Conservation (phyloP, 2,113 vertebrate species). For the Amphiprion ocellaris region DNA sequence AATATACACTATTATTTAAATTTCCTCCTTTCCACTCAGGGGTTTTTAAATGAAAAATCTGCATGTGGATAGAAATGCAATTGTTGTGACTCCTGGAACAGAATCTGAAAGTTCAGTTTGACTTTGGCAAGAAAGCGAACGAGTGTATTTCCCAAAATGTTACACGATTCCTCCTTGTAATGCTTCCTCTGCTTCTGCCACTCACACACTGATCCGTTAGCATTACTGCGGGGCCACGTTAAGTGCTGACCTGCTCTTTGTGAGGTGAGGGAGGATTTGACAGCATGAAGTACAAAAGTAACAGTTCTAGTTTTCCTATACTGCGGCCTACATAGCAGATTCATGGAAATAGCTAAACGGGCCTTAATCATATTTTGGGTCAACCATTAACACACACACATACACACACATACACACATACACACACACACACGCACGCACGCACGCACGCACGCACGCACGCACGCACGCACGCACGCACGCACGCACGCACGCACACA, state of each 20-base stretch:
- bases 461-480: not conserved
- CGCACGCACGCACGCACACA: slow-evolving; percentile 14
- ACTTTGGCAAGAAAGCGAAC: not conserved
- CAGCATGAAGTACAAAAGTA: slow-evolving; percentile 35
- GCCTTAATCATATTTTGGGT: slow-evolving; percentile 32
- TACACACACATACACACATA: slow-evolving; percentile 23
- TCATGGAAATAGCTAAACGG: slow-evolving; percentile 37
- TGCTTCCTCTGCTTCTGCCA: not conserved
- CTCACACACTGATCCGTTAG: slow-evolving; percentile 6
- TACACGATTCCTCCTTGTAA: not conserved
- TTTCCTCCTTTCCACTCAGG: too few relatives aligned
- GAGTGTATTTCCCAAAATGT: slow-evolving; percentile 21
- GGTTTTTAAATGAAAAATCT: too few relatives aligned
- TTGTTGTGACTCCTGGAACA: too few relatives aligned
- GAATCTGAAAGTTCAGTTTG: too few relatives aligned
- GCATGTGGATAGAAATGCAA: not conserved
- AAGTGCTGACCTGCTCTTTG: slow-evolving; percentile 32
- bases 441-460: slow-evolving; percentile 25
- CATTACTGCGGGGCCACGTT: slow-evolving; percentile 9
- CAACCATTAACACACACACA: slow-evolving; percentile 24
- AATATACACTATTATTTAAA: too few relatives aligned
- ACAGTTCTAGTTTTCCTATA: slow-evolving; percentile 40
- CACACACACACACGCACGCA: not conserved
- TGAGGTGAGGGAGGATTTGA: slow-evolving; percentile 25
- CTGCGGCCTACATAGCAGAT: slow-evolving; percentile 24